Evolutionary conservation across 2,888 invertebrate species (phyloP), one percentile per base, ranked within the genome.

Genomic region (Anodontia alba): DNA sequence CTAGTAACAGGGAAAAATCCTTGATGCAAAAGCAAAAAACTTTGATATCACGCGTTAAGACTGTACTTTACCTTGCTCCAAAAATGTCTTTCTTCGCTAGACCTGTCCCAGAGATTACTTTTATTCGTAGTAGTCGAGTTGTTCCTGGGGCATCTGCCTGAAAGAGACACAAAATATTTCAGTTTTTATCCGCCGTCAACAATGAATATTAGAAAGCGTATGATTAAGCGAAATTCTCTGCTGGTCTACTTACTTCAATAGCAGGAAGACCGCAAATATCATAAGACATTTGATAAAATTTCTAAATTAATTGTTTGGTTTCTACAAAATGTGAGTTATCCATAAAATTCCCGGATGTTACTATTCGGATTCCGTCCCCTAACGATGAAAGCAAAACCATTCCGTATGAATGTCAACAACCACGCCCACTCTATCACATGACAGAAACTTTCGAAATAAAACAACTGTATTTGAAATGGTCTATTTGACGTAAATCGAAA

Each of bases 1-100:
- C n/a, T n/a, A n/a, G n/a, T n/a, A n/a, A n/a, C n/a, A n/a, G n/a
- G n/a, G n/a, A n/a, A n/a, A n/a, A n/a, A n/a, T n/a, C n/a, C n/a
- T n/a, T n/a, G n/a, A n/a, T n/a, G n/a, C n/a, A n/a, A n/a, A n/a
- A n/a, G n/a, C n/a, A n/a, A n/a, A n/a, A n/a, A n/a, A n/a, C n/a
- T n/a, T n/a, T n/a, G n/a, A n/a, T n/a, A n/a, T n/a, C n/a, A n/a
- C n/a, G n/a, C n/a, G n/a, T n/a, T n/a, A n/a, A n/a, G n/a, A n/a
- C n/a, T n/a, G n/a, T 5, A 46, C 15, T 20, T 8, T 46, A 98
- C 98, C 98, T 98, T 92, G 99, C 99, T 92, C 99, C 99, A 96
- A 99, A 99, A 92, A 99, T 99, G 95, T 99, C 99, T 95, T 99
- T 99, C 95, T 99, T 99, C 77, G 99, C 99, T 93, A 99, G 96